A percentile compares a stretch with the other conserved stretches of the same genome.
phyloP scores from a whole-genome alignment of 2,888 invertebrate genomes.

The Dendrolimus houi region DNA sequence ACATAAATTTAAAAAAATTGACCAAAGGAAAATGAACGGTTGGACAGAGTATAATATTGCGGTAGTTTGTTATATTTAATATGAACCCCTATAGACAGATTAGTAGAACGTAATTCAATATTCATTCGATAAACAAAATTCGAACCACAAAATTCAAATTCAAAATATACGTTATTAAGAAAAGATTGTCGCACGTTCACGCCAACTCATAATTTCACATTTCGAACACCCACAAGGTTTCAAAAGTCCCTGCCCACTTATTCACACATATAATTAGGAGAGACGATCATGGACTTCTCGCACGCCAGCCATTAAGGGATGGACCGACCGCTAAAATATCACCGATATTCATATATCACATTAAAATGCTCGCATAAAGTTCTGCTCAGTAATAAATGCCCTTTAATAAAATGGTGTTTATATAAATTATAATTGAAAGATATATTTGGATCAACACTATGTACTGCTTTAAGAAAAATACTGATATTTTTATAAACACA shows the following conservation, averaged over 20 bases:
- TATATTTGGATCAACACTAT: too few relatives aligned
- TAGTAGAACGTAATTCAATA: slow-evolving; percentile 39
- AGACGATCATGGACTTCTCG: slow-evolving; percentile 64
- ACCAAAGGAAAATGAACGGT: neutral
- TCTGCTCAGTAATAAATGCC: slow-evolving; percentile 42
- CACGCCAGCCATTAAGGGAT: slow-evolving; percentile 66
- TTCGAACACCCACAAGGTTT: slow-evolving; percentile 71
- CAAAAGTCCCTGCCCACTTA: slow-evolving; percentile 48
- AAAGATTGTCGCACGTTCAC: slow-evolving; percentile 62
- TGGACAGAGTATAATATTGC: slow-evolving; percentile 5
- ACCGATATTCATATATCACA: slow-evolving; percentile 53
- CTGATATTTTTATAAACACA: too few relatives aligned
- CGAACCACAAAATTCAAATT: neutral
- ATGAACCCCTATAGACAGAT: slow-evolving; percentile 30
- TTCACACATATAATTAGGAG: slow-evolving; percentile 67
- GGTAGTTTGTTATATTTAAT: slow-evolving; percentile 14
- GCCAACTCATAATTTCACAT: slow-evolving; percentile 65
- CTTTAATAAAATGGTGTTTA: slow-evolving; percentile 51
- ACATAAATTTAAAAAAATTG: neutral
- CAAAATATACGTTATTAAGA: slow-evolving; percentile 22
- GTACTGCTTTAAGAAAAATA: too few relatives aligned
- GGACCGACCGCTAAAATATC: slow-evolving; percentile 60
- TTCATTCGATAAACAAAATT: slow-evolving; percentile 30
- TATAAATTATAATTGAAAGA: slow-evolving; percentile 5
- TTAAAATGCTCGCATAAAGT: slow-evolving; percentile 62